Base-by-base conservation (phyloP, 92 coral and sea anemone species). In the Pocillopora grandis region DNA sequence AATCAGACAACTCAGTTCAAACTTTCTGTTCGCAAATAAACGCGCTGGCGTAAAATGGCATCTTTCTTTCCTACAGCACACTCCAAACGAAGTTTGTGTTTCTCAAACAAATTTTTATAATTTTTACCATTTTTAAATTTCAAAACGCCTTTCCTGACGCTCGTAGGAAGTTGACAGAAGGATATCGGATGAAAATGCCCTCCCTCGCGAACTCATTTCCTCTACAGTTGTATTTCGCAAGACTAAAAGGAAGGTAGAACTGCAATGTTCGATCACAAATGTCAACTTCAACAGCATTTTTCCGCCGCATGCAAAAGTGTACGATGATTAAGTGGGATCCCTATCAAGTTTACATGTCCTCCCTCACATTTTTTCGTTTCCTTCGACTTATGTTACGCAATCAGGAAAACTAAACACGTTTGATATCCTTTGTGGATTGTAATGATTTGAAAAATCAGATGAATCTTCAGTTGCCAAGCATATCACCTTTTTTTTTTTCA, bases 321-420 rank as follows among this genome's bases (percentile, higher is more conserved):
- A 21, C 23, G n/a, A 7, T 62, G 23, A 11, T 19, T 11, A 64
- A 64, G 68, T 20, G 20, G 66, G 18, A 18, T 13, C 20, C 66
- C 31, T 62, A 18, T 42, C 52, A 42, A 42, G 52, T 42, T 42
- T 42, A 62, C 5, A 62, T 14, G 72, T 36, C 74, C 74, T 69
- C 74, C 74, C 74, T 14, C 74, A n/a, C 56, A 68, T 62, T 35
- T 15, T 15, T 13, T 10, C 33, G 16, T 37, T 36, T 20, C 62
- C 62, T 58, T 58, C 10, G 10, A 9, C 61, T 17, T 19, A 12
- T 19, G 68, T 19, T 68, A 10, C 19, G 17, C 52, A 69, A 36
- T 35, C 56, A 52, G 74, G 42, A 31, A 48, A 69, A 69, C 56
- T 69, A 36, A 33, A 20, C 74, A 69, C 74, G 74, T 69, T 69